Percentiles rank a stretch among this genome's conserved stretches.
These are phyloP conservation scores for Plemyria rubiginata DNA, from an alignment of 2,888 invertebrate species.

Conservation along the genomic window DNA sequence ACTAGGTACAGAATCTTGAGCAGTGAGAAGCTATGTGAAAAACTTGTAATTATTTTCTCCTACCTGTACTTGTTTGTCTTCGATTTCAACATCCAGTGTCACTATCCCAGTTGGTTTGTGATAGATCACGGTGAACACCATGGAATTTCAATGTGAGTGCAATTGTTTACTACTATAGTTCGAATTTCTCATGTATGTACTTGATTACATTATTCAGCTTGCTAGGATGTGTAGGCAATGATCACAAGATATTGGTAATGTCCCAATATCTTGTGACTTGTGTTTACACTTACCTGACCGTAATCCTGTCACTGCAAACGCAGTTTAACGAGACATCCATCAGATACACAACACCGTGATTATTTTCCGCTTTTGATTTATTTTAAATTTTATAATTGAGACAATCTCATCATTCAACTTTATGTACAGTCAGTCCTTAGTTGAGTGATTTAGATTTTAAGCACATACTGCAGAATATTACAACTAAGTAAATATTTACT, in stretches of 20 bases:
- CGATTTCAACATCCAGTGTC: constrained; percentile 1
- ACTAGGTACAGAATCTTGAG: constrained; percentile 35
- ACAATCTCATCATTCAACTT: too few species aligned
- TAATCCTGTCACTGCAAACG: background rate
- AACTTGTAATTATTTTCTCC: constrained; percentile 30
- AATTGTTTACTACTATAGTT: constrained; percentile 11
- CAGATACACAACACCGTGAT: background rate
- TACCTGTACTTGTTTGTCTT: constrained; percentile 13
- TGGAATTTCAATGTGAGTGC: constrained; percentile 25
- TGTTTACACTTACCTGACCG: background rate
- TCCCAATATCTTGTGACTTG: background rate
- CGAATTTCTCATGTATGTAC: background rate
- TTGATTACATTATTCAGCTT: background rate
- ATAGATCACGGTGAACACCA: constrained; percentile 24
- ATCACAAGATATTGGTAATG: background rate
- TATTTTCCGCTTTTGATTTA: too few species aligned
- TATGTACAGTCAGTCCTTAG: too few species aligned
- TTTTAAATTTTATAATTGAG: too few species aligned
- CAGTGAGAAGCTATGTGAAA: constrained; percentile 47
- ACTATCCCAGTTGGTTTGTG: constrained; percentile 7
- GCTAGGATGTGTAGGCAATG: background rate
- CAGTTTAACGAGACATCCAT: background rate
- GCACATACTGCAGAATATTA: too few species aligned
- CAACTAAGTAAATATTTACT: too few species aligned
- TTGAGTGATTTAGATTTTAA: too few species aligned